These are phyloP conservation scores for Catamblyrhynchus diadema DNA, from an alignment of 2,797 vertebrate genomes.

Conservation along the genomic window DNA sequence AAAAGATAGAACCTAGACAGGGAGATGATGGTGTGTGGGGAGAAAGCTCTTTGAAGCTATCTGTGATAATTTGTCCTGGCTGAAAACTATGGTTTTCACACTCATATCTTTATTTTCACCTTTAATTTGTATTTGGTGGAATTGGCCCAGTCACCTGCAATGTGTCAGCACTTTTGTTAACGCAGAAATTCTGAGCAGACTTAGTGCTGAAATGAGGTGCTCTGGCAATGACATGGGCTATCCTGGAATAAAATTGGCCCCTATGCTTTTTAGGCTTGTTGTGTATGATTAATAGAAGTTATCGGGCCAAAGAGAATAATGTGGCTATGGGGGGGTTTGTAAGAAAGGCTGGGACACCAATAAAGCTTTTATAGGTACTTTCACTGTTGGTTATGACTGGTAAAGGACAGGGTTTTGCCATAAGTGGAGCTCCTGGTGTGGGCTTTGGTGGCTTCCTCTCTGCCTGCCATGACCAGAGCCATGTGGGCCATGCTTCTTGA, in stretches of 20 bases:
- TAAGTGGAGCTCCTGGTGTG: rapidly evolving
- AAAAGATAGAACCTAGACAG: not conserved
- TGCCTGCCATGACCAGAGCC: not conserved
- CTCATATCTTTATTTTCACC: not conserved
- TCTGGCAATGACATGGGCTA: not conserved
- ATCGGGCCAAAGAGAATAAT: not conserved
- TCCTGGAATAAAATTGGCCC: not conserved
- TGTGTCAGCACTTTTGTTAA: not conserved
- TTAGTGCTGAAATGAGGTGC: not conserved
- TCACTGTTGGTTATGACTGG: not conserved
- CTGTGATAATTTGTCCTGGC: not conserved
- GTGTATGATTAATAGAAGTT: not conserved
- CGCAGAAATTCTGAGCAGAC: not conserved
- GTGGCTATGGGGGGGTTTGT: not conserved
- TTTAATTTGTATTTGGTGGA: not conserved
- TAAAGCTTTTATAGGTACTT: not conserved
- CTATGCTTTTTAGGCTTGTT: not conserved
- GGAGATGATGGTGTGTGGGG: not conserved
- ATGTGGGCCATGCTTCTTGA: not conserved
- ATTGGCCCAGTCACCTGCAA: not conserved
- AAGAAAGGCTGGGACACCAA: not conserved
- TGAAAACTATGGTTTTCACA: not conserved
- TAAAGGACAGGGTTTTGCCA: not conserved
- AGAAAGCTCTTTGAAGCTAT: not conserved
- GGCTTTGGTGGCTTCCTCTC: not conserved